Conservation (phyloP, 2,113 vertebrate genomes). For the Oncorhynchus masou region DNA sequence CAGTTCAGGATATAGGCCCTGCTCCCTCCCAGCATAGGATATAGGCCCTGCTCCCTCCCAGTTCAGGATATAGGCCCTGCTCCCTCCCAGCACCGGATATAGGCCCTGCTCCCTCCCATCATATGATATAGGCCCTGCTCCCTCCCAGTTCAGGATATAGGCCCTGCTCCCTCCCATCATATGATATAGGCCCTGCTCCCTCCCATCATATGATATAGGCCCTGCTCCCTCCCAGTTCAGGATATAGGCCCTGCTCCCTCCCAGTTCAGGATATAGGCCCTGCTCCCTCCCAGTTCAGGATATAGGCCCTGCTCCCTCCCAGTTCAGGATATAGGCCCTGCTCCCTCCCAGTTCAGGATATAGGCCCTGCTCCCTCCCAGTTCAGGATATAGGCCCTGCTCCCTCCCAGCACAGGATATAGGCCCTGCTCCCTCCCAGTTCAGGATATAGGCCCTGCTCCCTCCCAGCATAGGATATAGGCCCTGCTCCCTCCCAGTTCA, state of each 20-base stretch:
- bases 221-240: background rate
- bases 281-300: background rate
- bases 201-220: background rate
- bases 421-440: slow-evolving; percentile 1
- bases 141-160: background rate
- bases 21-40: background rate
- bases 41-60: slow-evolving; percentile 3
- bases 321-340: background rate
- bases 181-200: slow-evolving; percentile 1
- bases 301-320: slow-evolving; percentile 3
- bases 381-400: background rate
- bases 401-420: background rate
- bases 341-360: background rate
- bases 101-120: slow-evolving; percentile 4
- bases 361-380: slow-evolving; percentile 4
- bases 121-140: background rate
- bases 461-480: background rate
- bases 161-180: background rate
- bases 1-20: background rate
- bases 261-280: background rate
- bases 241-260: slow-evolving; percentile 3
- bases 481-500: background rate
- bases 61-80: background rate
- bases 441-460: slow-evolving; percentile 4
- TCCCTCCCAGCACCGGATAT: background rate